Percentiles rank a stretch among this genome's conserved stretches.
phyloP scores from a whole-genome alignment of 2,888 invertebrate species.

The Galerucella calmariensis region DNA sequence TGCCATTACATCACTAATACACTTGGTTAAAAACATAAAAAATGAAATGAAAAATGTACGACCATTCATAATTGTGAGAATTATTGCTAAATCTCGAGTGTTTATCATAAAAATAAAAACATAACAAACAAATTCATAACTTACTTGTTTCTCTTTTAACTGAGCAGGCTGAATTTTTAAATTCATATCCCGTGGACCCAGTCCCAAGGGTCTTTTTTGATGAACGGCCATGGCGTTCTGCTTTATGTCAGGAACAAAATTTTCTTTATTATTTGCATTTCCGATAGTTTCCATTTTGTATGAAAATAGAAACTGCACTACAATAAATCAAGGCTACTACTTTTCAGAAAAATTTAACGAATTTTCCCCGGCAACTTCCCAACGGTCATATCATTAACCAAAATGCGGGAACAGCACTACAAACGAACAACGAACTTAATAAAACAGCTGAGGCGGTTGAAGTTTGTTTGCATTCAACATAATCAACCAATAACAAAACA shows the following conservation, averaged over 20 bases:
- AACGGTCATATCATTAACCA: slow-evolving; percentile 33
- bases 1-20: neutral
- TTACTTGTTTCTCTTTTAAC: slow-evolving; percentile 56
- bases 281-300: slow-evolving; percentile 76
- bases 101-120: slow-evolving; percentile 2
- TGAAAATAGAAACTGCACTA: slow-evolving; percentile 9
- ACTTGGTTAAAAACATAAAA: neutral
- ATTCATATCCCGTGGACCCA: slow-evolving; percentile 67
- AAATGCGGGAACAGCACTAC: slow-evolving; percentile 25
- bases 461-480: slow-evolving; percentile 15
- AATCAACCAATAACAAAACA: slow-evolving; percentile 12
- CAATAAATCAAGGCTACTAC: neutral
- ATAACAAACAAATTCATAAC: neutral
- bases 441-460: slow-evolving; percentile 46
- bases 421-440: slow-evolving; percentile 12
- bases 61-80: no score
- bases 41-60: neutral
- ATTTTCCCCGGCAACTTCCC: slow-evolving; percentile 24
- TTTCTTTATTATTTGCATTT: slow-evolving; percentile 84
- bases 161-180: slow-evolving; percentile 16
- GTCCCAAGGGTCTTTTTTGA: slow-evolving; percentile 71
- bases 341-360: slow-evolving; percentile 10
- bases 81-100: neutral
- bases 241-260: slow-evolving; percentile 67
- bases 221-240: slow-evolving; percentile 60